These are phyloP conservation scores for Urosaurus nigricauda DNA, from an alignment of 2,797 vertebrate species.

Conservation along the genomic window DNA sequence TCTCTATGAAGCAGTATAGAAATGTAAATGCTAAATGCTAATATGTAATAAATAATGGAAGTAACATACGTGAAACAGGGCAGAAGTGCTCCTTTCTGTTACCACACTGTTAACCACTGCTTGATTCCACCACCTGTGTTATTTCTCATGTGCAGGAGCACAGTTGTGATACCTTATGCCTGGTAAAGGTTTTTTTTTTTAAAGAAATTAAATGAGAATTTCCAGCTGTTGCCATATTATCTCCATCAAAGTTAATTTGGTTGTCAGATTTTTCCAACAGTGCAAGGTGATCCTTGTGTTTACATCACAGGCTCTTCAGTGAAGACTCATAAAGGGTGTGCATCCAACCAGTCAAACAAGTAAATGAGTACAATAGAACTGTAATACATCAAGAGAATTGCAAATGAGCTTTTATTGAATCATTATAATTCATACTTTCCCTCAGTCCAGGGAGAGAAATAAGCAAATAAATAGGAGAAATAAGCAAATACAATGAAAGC, in stretches of 20 bases:
- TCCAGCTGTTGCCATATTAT: conserved; percentile 42
- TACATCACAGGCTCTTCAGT: conserved; percentile 14
- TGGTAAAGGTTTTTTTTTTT: conserved; percentile 9
- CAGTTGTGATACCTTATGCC: conserved; percentile 29
- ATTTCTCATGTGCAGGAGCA: background rate
- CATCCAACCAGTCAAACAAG: background rate
- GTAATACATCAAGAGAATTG: conserved; percentile 32
- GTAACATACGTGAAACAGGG: conserved; percentile 1
- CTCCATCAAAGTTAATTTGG: conserved; percentile 51
- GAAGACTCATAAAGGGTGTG: conserved; percentile 31
- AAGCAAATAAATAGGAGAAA: conserved; percentile 34
- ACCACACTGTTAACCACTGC: background rate
- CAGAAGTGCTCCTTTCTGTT: background rate
- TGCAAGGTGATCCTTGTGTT: conserved; percentile 54
- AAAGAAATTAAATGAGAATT: background rate
- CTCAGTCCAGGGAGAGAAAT: conserved; percentile 23
- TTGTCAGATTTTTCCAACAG: conserved; percentile 42
- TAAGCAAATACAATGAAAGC: background rate
- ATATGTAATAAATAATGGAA: background rate
- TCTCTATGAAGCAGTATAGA: no score
- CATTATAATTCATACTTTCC: conserved; percentile 58
- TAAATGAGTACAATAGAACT: conserved; percentile 15
- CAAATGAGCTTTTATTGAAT: conserved; percentile 52
- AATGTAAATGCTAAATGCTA: background rate
- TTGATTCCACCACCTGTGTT: background rate